Base-by-base conservation (phyloP, 2,888 invertebrate genomes). In the Euzophera pinguis region DNA sequence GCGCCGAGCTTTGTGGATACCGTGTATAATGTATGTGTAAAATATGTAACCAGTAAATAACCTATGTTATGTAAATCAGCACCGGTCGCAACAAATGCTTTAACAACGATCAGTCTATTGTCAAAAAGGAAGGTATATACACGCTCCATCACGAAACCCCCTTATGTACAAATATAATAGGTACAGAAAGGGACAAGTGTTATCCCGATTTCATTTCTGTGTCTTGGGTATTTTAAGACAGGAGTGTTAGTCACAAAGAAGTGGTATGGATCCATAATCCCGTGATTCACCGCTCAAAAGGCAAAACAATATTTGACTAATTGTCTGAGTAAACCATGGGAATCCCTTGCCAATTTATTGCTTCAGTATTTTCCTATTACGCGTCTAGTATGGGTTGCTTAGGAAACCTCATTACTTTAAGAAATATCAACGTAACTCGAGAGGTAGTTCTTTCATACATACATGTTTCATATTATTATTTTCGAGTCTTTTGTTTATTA, bases 41-140 rank as follows among this genome's bases (percentile, higher is more conserved):
- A 77, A 82, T 81, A 81, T 88, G 84, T 87, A 87, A 86, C 83
- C 88, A 86, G 89, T 90, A 90, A 88, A 89, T 89, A 90, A 87
- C 80, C 86, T 89, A 89, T 86, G 75, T 77, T 74, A 75, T 80
- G 74, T 85, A 85, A 87, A 88, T 80, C 82, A 90, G 90, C 90
- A 90, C 90, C 90, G 87, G 85, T 88, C 71, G 88, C 87, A 88
- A 88, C 87, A 80, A 84, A 88, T 84, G 88, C 86, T 84, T 79
- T 71, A 90, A 88, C 84, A 88, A 88, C 86, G 69, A 86, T 90
- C 89, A 90, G 89, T 90, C 89, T 90, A 90, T 89, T 89, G 89
- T 88, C 82, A 84, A 78, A 87, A 86, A 87, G 85, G 88, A 88
- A 86, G 84, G 86, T 85, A 80, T 73, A 72, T 61, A 70, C 67